Conservation (phyloP, 2,797 vertebrate genomes). For the Rhinophrynus dorsalis region DNA sequence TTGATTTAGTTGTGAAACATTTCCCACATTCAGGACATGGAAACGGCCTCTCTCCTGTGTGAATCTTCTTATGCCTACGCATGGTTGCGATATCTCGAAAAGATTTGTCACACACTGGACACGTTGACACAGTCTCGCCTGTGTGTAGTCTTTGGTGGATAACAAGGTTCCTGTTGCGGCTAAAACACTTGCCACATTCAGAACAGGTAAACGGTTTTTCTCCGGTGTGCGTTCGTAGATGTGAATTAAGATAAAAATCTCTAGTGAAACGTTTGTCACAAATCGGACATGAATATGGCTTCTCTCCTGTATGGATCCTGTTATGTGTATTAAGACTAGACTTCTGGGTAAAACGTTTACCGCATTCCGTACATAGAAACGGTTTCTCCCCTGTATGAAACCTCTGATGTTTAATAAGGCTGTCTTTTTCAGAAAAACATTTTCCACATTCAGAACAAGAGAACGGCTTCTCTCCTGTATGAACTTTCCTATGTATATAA, state of each 20-base stretch:
- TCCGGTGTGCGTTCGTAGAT: neutral
- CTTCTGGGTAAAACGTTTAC: neutral
- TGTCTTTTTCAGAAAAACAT: neutral
- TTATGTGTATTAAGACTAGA: neutral
- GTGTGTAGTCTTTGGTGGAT: neutral
- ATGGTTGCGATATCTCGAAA: neutral
- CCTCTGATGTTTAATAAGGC: neutral
- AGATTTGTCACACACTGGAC: neutral
- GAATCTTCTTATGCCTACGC: neutral
- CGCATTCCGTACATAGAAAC: neutral
- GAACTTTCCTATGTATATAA: neutral
- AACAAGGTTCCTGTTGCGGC: neutral
- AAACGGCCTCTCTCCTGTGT: no score
- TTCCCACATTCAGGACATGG: no score
- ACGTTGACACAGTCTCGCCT: neutral
- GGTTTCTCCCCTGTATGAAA: neutral
- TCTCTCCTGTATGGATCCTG: neutral
- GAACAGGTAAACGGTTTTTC: neutral
- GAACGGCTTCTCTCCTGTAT: neutral
- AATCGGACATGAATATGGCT: neutral
- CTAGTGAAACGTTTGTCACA: neutral
- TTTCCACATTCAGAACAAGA: neutral
- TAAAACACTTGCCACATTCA: neutral
- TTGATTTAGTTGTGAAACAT: no score
- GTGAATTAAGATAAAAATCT: neutral